phyloP scores from a whole-genome alignment of 1,140 invertebrate species.

The Zaprionus capensis region DNA sequence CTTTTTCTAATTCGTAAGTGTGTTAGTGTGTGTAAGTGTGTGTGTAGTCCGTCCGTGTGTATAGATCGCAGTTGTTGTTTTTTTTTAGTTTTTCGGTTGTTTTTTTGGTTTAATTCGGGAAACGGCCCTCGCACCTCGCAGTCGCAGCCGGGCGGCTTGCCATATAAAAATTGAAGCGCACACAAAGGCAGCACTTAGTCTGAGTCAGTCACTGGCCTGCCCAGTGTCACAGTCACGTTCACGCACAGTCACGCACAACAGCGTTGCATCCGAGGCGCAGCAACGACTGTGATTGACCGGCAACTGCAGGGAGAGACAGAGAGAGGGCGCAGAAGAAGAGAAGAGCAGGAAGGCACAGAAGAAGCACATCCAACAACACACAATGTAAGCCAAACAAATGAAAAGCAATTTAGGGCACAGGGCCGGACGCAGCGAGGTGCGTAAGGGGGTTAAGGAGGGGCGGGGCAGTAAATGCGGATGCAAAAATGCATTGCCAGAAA shows the following conservation, averaged over 20 bases:
- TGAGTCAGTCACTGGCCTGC: constrained; percentile 55
- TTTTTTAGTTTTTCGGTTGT: constrained; percentile 24
- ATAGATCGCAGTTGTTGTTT: constrained; percentile 4
- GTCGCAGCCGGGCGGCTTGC: constrained; percentile 49
- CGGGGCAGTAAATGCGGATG: not conserved
- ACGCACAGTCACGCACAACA: constrained; percentile 36
- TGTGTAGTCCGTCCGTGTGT: not conserved
- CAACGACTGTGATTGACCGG: constrained; percentile 20
- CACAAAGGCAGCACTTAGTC: constrained; percentile 76
- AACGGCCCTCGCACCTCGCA: constrained; percentile 47
- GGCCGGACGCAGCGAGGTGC: not conserved
- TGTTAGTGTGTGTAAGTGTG: not conserved
- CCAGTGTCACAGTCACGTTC: constrained; percentile 49
- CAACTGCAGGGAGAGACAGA: constrained; percentile 26
- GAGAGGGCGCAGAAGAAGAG: not conserved
- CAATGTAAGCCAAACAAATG: constrained; percentile 40
- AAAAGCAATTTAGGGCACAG: constrained; percentile 16
- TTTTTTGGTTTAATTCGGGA: constrained; percentile 44
- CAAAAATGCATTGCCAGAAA: not conserved
- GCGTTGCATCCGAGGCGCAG: constrained; percentile 4
- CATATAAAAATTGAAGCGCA: constrained; percentile 79
- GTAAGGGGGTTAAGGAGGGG: not conserved
- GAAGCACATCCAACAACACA: constrained; percentile 21
- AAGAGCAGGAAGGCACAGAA: constrained; percentile 22
- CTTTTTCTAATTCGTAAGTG: constrained; percentile 39